These are phyloP conservation scores for Condylostylus longicornis DNA, from an alignment of 1,140 invertebrate genomes.

Conservation along the genomic window DNA sequence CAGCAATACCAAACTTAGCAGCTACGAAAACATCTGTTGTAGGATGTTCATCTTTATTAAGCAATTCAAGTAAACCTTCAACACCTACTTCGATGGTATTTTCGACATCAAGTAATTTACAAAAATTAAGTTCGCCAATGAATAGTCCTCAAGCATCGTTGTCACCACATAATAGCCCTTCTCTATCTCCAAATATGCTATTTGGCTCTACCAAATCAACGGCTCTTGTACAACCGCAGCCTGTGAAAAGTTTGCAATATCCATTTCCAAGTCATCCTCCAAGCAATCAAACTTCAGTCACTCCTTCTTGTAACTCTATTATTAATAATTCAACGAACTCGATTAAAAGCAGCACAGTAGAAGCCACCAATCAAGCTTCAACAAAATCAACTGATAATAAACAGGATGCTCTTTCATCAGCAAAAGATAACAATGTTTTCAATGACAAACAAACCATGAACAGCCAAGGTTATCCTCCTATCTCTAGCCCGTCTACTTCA, in stretches of 20 bases:
- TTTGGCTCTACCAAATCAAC: slow-evolving; percentile 5
- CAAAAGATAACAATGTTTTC: no score
- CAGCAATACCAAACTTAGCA: slow-evolving; percentile 27
- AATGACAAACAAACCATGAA: no score
- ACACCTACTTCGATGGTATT: slow-evolving; percentile 6
- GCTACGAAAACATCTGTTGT: slow-evolving; percentile 24
- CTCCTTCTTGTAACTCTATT: slow-evolving; percentile 15
- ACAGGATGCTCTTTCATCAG: slow-evolving; percentile 17
- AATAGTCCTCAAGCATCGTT: slow-evolving; percentile 30
- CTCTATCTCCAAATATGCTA: slow-evolving; percentile 20
- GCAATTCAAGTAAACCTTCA: not conserved
- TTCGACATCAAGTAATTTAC: slow-evolving; percentile 12
- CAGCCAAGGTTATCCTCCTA: no score
- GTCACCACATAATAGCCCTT: slow-evolving; percentile 29
- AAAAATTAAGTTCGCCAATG: slow-evolving; percentile 29
- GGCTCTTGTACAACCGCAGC: slow-evolving; percentile 7
- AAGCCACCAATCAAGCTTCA: slow-evolving; percentile 10
- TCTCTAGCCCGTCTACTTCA: no score
- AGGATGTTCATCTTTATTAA: slow-evolving; percentile 9
- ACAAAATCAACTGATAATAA: slow-evolving; percentile 21
- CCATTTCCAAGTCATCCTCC: slow-evolving; percentile 65
- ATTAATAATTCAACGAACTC: not conserved
- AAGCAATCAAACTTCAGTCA: no score
- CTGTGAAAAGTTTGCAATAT: slow-evolving; percentile 55
- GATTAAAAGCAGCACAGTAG: slow-evolving; percentile 11